A percentile compares a stretch with the other conserved stretches of the same genome.
Evolutionary conservation across 2,113 vertebrate species (phyloP).

Genomic region (Himantopus leucocephalus): DNA sequence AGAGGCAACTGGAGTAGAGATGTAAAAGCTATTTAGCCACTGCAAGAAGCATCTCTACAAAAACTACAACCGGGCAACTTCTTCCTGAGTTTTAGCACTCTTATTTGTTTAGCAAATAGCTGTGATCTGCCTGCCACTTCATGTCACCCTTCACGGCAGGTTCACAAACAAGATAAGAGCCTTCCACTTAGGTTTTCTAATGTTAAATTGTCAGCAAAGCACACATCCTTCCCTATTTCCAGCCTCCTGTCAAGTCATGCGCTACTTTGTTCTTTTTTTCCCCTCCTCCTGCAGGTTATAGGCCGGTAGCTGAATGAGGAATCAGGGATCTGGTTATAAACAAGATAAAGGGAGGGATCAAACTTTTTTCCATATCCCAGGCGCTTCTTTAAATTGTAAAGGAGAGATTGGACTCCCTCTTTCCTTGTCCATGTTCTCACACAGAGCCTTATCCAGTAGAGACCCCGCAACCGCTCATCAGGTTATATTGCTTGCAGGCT

Average conservation of each 20-base stretch:
- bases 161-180: background rate
- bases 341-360: background rate
- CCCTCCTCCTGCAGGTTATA: background rate
- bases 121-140: background rate
- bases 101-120: background rate
- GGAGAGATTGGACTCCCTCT: background rate
- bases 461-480: background rate
- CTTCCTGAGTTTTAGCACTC: background rate
- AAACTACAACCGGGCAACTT: background rate
- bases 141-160: background rate
- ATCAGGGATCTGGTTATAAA: background rate
- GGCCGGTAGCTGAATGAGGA: background rate
- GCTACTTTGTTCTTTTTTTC: background rate
- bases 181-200: background rate
- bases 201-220: background rate
- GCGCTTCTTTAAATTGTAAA: background rate
- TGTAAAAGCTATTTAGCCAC: background rate
- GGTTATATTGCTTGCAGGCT: background rate
- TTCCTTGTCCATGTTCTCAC: rapidly evolving
- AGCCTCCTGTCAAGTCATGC: background rate
- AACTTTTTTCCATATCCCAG: background rate
- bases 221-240: background rate
- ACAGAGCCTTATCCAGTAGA: background rate
- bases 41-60: background rate
- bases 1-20: background rate